Conservation (phyloP, 2,797 vertebrate genomes). For the Sylvilagus floridanus region DNA sequence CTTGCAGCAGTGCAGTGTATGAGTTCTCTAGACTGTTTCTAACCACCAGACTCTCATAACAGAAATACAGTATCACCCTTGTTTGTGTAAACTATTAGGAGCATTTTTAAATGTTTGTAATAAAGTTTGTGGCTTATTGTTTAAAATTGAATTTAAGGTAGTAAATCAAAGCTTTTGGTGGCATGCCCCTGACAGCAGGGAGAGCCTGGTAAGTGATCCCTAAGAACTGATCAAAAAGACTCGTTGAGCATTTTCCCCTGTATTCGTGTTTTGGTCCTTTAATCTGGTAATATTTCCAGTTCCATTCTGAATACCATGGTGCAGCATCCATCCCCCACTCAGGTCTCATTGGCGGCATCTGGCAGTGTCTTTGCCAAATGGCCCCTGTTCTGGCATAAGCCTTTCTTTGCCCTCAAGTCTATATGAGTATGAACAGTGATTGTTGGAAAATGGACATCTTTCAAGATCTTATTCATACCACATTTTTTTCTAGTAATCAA, state of each 20-base stretch:
- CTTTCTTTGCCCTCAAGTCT: constrained; percentile 38
- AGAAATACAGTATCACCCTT: constrained; percentile 72
- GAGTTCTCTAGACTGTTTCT: constrained; percentile 60
- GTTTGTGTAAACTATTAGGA: constrained; percentile 73
- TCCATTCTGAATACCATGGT: constrained; percentile 63
- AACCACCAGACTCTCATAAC: constrained; percentile 49
- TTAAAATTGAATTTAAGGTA: constrained; percentile 79
- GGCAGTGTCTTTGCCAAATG: constrained; percentile 61
- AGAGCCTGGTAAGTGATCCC: constrained; percentile 67
- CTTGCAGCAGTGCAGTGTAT: constrained; percentile 58
- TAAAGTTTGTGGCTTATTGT: constrained; percentile 78
- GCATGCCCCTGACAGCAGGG: constrained; percentile 52
- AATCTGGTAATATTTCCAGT: constrained; percentile 75
- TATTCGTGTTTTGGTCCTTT: constrained; percentile 76
- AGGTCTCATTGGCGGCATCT: constrained; percentile 58
- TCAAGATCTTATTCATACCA: constrained; percentile 51
- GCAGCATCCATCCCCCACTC: background rate
- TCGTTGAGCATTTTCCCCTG: constrained; percentile 40
- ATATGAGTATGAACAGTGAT: constrained; percentile 40
- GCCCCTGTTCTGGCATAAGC: constrained; percentile 26
- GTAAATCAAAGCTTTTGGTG: constrained; percentile 75
- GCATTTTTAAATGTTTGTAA: constrained; percentile 78
- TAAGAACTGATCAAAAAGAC: constrained; percentile 75
- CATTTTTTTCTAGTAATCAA: constrained; percentile 53
- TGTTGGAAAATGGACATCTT: constrained; percentile 55